Base-by-base conservation (phyloP, 1,140 invertebrate species). In the Galleria mellonella region DNA sequence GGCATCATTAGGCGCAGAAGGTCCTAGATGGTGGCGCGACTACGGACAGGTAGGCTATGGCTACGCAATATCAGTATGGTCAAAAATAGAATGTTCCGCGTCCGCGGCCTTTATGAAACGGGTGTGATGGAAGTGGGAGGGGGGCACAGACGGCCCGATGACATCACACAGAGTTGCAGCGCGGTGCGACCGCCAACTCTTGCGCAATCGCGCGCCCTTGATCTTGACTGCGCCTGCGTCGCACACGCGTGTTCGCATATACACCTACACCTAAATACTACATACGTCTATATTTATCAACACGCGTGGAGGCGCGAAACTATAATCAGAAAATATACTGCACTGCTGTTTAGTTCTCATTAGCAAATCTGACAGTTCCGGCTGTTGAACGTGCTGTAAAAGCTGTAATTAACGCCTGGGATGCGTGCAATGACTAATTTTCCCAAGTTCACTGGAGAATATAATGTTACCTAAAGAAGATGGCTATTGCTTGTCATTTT, bases 161-260 rank as follows among this genome's bases (percentile, higher is more conserved):
- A 83, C 76, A 81, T 83, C 79, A 83, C 74, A 74, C 47, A 23
- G 57, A 58, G 66, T 64, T 77, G 76, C 79, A 77, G 69, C 55
- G 71, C 71, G 65, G 67, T 71, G 75, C 70, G 76, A 72, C 72
- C 69, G 79, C 75, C 79, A 79, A 74, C 73, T 79, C 63, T 83
- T 83, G 75, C 79, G 79, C 75, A 83, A 83, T 79, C 76, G 66
- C 52, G 58, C 65, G 79, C 75, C 79, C 79, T 83, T 83, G 79
- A 83, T 83, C 79, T 83, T 83, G 79, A 83, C 77, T 83, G 79
- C 35, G 35, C 35, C 17, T 37, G 35, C 74, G 69, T 77, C 70
- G 78, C 71, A 65, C 72, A 72, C 67, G 71, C 70, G 70, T 72
- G 62, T 72, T 64, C 69, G 72, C 75, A 64, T 62, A 65, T 37